Percentiles rank a stretch among this genome's conserved stretches.
Conservation (phyloP, 2,888 invertebrate genomes). For the Phlogophora meticulosa region DNA sequence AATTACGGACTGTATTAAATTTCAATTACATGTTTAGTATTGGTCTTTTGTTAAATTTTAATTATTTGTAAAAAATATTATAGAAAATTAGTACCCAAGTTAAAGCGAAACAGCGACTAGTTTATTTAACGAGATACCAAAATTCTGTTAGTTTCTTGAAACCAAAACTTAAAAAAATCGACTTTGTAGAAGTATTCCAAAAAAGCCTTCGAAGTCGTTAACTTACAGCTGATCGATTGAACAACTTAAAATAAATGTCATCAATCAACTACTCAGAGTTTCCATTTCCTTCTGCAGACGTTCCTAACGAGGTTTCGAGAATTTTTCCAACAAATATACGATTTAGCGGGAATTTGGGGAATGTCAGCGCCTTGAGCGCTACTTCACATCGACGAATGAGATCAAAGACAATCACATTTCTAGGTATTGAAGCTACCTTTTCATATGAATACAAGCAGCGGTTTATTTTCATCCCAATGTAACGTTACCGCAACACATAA, state of each 20-base stretch:
- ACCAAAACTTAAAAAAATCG: constrained; percentile 3
- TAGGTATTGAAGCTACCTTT: constrained; percentile 22
- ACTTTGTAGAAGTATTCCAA: constrained; percentile 23
- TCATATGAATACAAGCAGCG: constrained; percentile 4
- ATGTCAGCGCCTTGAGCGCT: constrained; percentile 22
- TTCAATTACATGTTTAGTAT: no score
- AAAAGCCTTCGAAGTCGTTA: constrained; percentile 39
- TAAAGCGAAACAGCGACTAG: no score
- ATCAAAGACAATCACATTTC: constrained; percentile 36
- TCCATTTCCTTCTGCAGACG: constrained; percentile 55
- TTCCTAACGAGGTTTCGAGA: constrained; percentile 48
- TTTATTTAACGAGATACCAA: constrained; percentile 18
- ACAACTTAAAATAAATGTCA: constrained; percentile 62
- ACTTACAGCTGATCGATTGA: constrained; percentile 52
- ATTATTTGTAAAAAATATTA: background rate
- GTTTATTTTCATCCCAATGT: background rate
- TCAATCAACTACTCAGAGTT: constrained; percentile 61
- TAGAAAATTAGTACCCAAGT: background rate
- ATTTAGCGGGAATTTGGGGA: constrained; percentile 26
- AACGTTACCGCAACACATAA: background rate
- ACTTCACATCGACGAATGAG: constrained; percentile 14
- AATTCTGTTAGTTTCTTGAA: constrained; percentile 33
- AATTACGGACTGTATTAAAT: no score
- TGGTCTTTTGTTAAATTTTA: no score
- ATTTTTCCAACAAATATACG: constrained; percentile 52